These are phyloP conservation scores for Anthophora plumipes DNA, from an alignment of 2,888 invertebrate genomes.

Conservation along the genomic window DNA sequence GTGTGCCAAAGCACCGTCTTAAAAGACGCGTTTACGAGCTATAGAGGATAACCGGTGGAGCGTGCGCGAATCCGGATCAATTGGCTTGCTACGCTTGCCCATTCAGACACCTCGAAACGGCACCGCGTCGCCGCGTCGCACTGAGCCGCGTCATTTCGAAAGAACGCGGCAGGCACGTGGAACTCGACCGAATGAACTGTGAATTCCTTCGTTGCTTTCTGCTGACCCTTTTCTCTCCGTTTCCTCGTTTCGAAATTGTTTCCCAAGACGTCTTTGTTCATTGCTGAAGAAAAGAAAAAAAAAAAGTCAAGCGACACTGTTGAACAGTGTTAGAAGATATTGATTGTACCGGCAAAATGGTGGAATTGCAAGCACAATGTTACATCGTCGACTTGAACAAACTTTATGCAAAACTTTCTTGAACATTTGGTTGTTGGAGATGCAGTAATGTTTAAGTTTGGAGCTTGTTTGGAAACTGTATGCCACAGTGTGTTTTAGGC, in stretches of 20 bases:
- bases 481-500: no score
- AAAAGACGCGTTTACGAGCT: slow-evolving; percentile 67
- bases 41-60: slow-evolving; percentile 62
- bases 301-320: no score
- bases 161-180: neutral
- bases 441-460: no score
- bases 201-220: neutral
- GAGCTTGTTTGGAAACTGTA: no score
- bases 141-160: slow-evolving; percentile 18
- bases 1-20: slow-evolving; percentile 66
- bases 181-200: neutral
- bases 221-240: neutral
- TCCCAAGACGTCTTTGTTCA: neutral
- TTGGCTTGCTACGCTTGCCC: slow-evolving; percentile 39
- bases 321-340: no score
- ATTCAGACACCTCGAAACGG: slow-evolving; percentile 37
- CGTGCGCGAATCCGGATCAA: slow-evolving; percentile 65
- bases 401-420: no score
- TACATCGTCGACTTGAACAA: no score
- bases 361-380: no score
- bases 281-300: no score
- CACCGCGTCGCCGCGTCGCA: neutral
- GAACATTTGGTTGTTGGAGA: no score
- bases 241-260: neutral
- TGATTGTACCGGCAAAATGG: no score